phyloP scores from a whole-genome alignment of 2,113 vertebrate genomes.

The Cettia cetti region DNA sequence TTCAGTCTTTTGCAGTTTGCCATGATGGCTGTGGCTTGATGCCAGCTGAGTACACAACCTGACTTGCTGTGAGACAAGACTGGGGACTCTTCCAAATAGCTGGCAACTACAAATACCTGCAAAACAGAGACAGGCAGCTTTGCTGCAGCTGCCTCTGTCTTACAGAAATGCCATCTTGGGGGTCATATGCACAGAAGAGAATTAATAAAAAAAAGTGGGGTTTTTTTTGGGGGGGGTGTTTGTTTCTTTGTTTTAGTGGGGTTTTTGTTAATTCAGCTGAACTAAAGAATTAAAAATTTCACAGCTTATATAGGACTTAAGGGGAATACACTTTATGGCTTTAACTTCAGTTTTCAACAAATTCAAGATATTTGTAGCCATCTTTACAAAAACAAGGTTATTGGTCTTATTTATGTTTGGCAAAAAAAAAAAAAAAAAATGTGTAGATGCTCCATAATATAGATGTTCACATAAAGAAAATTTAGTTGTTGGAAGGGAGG shows the following conservation, averaged over 20 bases:
- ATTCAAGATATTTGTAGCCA: background rate
- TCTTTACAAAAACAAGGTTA: background rate
- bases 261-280: background rate
- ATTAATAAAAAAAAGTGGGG: no score
- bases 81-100: slow-evolving; percentile 35
- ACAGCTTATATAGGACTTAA: background rate
- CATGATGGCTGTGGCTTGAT: background rate
- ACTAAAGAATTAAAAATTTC: background rate
- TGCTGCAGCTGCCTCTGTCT: slow-evolving; percentile 33
- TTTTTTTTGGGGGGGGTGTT: no score
- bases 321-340: background rate
- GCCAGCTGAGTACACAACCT: background rate
- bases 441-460: background rate
- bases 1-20: background rate
- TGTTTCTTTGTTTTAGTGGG: background rate
- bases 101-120: background rate
- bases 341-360: background rate
- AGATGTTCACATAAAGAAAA: background rate
- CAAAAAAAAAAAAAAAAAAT: background rate
- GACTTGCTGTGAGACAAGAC: background rate
- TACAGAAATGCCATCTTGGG: background rate
- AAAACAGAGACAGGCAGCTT: background rate
- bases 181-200: background rate
- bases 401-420: background rate
- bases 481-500: background rate